A percentile compares a stretch with the other conserved stretches of the same genome.
Conservation (phyloP, 2,888 invertebrate genomes). For the Catocala sponsa region DNA sequence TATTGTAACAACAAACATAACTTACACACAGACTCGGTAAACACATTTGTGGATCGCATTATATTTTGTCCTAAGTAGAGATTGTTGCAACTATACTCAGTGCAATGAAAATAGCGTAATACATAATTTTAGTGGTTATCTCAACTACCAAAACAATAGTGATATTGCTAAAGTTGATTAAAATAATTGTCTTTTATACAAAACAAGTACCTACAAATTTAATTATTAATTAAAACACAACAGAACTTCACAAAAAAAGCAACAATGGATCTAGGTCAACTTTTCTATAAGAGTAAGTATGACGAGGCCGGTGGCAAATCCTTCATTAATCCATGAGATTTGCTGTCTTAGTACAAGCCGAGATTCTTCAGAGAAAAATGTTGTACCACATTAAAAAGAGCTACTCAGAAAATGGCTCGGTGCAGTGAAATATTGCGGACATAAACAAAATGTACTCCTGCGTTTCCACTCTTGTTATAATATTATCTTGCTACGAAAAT, state of each 20-base stretch:
- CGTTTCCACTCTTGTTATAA: not conserved
- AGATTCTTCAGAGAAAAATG: slow-evolving; percentile 46
- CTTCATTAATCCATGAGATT: slow-evolving; percentile 50
- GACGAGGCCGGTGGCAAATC: slow-evolving; percentile 31
- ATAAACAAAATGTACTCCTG: slow-evolving; percentile 13
- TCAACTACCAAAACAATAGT: too few relatives aligned
- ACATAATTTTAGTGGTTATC: too few relatives aligned
- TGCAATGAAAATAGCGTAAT: too few relatives aligned
- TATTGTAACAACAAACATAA: too few relatives aligned
- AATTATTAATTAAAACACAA: slow-evolving; percentile 8
- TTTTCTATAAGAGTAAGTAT: slow-evolving; percentile 26
- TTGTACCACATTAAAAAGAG: slow-evolving; percentile 28
- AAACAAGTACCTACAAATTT: too few relatives aligned
- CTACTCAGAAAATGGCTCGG: slow-evolving; percentile 17
- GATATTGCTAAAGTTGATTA: too few relatives aligned
- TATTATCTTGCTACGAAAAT: not conserved
- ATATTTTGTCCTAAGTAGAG: too few relatives aligned
- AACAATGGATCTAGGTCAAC: slow-evolving; percentile 41
- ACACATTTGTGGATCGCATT: too few relatives aligned
- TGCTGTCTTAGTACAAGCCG: slow-evolving; percentile 32
- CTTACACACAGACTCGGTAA: too few relatives aligned
- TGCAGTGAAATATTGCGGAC: slow-evolving; percentile 16
- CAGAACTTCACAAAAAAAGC: slow-evolving; percentile 35
- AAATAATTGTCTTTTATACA: too few relatives aligned
- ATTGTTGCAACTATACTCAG: too few relatives aligned